Evolutionary conservation across 2,113 vertebrate genomes (phyloP).

Genomic region (Catagonus wagneri): DNA sequence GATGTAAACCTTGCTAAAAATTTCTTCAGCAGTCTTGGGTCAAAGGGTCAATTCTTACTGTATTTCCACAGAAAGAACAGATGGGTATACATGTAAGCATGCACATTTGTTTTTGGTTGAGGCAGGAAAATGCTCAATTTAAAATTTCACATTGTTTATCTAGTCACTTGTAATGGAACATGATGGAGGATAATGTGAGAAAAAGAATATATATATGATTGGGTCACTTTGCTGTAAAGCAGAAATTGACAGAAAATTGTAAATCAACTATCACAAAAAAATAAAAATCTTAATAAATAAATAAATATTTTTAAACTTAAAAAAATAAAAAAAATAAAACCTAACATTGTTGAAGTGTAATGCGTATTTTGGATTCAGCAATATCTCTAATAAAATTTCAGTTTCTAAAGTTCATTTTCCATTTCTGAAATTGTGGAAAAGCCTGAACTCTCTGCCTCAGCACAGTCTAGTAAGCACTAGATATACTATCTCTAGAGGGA

Average conservation of each 20-base stretch:
- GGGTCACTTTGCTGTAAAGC: too few relatives aligned
- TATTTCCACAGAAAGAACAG: neutral
- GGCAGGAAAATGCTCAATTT: neutral
- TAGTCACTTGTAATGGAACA: too few relatives aligned
- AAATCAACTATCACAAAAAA: too few relatives aligned
- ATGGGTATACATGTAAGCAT: neutral
- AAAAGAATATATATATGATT: too few relatives aligned
- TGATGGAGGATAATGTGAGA: too few relatives aligned
- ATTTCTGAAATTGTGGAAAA: slow-evolving; percentile 44
- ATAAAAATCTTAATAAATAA: too few relatives aligned
- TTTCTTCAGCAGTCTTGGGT: neutral
- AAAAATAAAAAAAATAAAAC: neutral
- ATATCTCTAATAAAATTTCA: neutral
- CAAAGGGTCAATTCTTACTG: neutral
- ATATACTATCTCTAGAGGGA: neutral
- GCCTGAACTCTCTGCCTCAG: neutral
- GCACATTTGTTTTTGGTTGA: neutral
- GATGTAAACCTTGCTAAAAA: neutral
- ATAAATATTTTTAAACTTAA: too few relatives aligned
- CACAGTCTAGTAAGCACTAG: neutral
- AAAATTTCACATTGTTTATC: slow-evolving; percentile 13
- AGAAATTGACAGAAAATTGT: too few relatives aligned
- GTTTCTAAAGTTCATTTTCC: neutral
- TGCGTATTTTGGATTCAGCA: neutral
- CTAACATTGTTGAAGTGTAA: neutral